Base-by-base conservation (phyloP, 2,888 invertebrate species). In the Torymus auratus region DNA sequence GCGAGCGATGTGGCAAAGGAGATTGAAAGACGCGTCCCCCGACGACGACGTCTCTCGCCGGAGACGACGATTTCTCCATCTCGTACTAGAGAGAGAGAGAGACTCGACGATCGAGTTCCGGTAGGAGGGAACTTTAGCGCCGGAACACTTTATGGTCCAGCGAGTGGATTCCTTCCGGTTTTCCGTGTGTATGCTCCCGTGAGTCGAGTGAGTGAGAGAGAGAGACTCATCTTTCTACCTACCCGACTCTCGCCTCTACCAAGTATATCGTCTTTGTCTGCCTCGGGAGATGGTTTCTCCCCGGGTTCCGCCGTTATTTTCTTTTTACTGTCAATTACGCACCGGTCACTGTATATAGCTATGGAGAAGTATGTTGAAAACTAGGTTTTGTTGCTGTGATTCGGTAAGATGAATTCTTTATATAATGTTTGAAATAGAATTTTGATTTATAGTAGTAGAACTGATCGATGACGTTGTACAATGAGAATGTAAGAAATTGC, bases 101-200 rank as follows among this genome's bases (percentile, higher is more conserved):
- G 41, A 15, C 41, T 41, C 14, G 72, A 72, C 72, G 67, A 72
- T 73, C 67, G 62, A 76, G 80, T 64, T 73, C 62, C 76, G 14
- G 72, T 69, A 70, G 74, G 74, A 76, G 64, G 77, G 72, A 81
- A 73, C 68, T 81, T 77, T 77, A 69, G 62, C 72, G 73, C 81
- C 77, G 81, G 77, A 77, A 81, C 69, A 73, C 81, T 81, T 81
- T 81, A 77, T 77, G 77, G 77, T 67, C 73, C 68, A 60, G 56
- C 62, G 69, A 80, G 81, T 77, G 76, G 81, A 80, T 80, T 76
- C 76, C 75, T 76, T 80, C 55, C 78, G 53, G 67, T 72, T 67
- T 72, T 28, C 28, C 15, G 14, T 53, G 55, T 53, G n/a, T 52
- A 41, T 50, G 28, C 41, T 41, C 41, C 28, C n/a, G 2, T 10